Evolutionary conservation across 2,888 invertebrate species (phyloP), one percentile per base, ranked within the genome.

Genomic region (Drosophila mimica): DNA sequence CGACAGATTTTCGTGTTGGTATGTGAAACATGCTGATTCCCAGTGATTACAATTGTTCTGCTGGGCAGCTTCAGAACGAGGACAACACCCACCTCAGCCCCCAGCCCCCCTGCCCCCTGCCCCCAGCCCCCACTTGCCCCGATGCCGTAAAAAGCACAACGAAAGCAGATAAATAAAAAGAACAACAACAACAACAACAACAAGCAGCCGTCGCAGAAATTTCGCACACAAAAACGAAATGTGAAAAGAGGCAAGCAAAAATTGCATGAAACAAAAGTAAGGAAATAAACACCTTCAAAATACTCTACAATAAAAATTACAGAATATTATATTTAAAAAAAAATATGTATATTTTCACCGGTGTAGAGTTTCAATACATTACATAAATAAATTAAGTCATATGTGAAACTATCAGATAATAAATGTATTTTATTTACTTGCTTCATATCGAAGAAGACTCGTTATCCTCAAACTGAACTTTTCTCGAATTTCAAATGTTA

Each of bases 1-100:
- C 89, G 87, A 87, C 87, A 87, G 87, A 87, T 87, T 87, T 89
- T 89, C 88, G 83, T 87, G 89, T 89, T 87, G 89, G 87, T 89
- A 87, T 89, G 88, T 87, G 87, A 89, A 87, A 87, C 87, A 87
- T 88, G 87, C 87, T 87, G 87, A 87, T 87, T 89, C 87, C 77
- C 87, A 89, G 87, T 89, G 87, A 87, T 87, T 87, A 87, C 87
- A 89, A 87, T 83, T 87, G 89, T 84, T 88, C 86, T 83, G 68
- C 78, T 75, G 64, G 53, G 52, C 49, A 46, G n/a, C 17, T 38
- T 38, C 63, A 28, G 17, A 58, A 13, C 51, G 34, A 53, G 46
- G 40, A 15, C 63, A 46, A 53, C 13, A 34, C 57, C 65, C 43
- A 20, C 4, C 28, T 17, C 17, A 17, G 46, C 63, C 49, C 64